Conservation (phyloP, 1,140 invertebrate species). For the Brachionus paranguensis region DNA sequence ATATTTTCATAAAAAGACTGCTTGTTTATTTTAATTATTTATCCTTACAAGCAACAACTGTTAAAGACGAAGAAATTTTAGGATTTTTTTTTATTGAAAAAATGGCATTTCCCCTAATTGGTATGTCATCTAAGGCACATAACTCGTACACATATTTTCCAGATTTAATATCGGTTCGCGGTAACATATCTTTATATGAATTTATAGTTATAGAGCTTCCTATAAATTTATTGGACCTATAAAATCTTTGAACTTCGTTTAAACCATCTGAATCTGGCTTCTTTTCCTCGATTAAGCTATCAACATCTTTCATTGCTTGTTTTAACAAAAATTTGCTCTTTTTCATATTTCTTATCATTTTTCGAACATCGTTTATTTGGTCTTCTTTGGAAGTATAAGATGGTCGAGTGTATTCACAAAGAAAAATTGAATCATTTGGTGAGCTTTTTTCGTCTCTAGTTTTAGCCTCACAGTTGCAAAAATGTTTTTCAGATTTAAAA, state of each 20-base stretch:
- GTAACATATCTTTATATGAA: background rate
- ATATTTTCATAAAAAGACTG: background rate
- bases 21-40: background rate
- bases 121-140: background rate
- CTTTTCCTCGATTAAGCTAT: background rate
- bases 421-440: background rate
- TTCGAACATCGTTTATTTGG: background rate
- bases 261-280: background rate
- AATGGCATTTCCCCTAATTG: background rate
- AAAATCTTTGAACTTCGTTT: background rate
- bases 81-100: background rate
- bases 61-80: background rate
- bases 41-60: background rate
- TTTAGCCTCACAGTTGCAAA: background rate
- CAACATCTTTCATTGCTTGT: conserved; percentile 2
- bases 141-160: background rate
- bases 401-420: background rate
- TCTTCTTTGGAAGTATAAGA: conserved; percentile 8
- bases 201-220: conserved; percentile 14
- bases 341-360: background rate
- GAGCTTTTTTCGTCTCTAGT: background rate
- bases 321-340: background rate
- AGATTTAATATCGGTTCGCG: conserved; percentile 20
- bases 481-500: background rate
- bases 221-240: conserved; percentile 33